These are phyloP conservation scores for Vultur gryphus DNA, from an alignment of 2,797 vertebrate species.

Conservation along the genomic window DNA sequence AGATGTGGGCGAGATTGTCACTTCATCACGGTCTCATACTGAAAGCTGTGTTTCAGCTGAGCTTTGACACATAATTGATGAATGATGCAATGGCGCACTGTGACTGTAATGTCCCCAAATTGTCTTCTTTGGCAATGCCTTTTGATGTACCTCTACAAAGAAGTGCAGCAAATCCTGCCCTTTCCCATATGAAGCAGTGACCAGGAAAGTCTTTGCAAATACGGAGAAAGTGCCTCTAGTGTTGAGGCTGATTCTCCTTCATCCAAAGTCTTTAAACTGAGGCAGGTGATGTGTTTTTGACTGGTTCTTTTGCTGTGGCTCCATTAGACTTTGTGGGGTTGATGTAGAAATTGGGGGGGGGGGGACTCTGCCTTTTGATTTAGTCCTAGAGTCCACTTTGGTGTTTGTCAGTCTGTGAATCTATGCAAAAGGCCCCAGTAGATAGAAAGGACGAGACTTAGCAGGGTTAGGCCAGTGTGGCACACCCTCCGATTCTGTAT, in stretches of 20 bases:
- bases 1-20: conserved; percentile 17
- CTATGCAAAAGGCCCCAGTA: neutral
- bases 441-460: neutral
- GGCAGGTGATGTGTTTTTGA: neutral
- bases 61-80: neutral
- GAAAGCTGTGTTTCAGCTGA: neutral
- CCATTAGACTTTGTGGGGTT: neutral
- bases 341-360: neutral
- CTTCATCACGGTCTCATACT: neutral
- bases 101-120: neutral
- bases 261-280: neutral
- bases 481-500: neutral
- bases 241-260: neutral
- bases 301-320: neutral
- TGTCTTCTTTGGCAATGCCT: neutral
- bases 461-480: neutral
- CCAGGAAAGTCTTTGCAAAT: neutral
- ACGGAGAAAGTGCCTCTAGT: neutral
- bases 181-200: neutral
- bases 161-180: neutral
- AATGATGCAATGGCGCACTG: neutral
- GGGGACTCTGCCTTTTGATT: neutral
- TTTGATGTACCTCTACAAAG: conserved; percentile 43
- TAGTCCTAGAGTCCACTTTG: neutral
- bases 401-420: neutral